Evolutionary conservation across 2,797 vertebrate genomes (phyloP).

Genomic region (Catharus ustulatus): DNA sequence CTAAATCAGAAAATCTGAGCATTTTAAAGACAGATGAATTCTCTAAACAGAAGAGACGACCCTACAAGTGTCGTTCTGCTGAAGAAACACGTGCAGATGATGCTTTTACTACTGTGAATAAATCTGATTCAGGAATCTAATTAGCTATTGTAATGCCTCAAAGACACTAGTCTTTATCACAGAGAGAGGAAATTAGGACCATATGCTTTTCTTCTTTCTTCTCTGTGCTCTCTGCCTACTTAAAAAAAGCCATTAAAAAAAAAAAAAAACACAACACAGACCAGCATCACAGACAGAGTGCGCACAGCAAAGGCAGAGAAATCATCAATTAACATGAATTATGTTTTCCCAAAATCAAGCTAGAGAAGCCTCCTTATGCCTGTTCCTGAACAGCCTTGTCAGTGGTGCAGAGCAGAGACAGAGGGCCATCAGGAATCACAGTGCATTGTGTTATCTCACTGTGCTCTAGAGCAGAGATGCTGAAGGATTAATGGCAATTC

Average conservation of each 20-base stretch:
- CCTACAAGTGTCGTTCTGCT: neutral
- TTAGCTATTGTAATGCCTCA: slow-evolving; percentile 40
- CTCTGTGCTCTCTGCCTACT: neutral
- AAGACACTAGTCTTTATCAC: slow-evolving; percentile 20
- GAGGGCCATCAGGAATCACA: neutral
- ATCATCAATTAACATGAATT: neutral
- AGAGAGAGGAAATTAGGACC: slow-evolving; percentile 15
- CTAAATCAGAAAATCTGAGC: neutral
- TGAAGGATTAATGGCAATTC: neutral
- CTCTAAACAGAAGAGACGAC: neutral
- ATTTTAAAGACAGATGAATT: neutral
- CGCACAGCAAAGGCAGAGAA: neutral
- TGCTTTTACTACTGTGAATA: slow-evolving; percentile 27
- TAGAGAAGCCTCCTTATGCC: neutral
- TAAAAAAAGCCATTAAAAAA: neutral
- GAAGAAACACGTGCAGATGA: neutral
- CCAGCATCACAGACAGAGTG: neutral
- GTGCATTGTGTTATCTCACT: neutral
- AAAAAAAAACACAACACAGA: neutral
- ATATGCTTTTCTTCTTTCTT: neutral
- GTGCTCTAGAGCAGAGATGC: neutral
- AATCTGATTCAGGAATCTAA: slow-evolving; percentile 38
- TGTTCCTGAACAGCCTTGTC: neutral
- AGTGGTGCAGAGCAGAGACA: neutral
- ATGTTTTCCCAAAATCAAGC: neutral